Evolutionary conservation across 2,113 vertebrate species (phyloP), one percentile per base, ranked within the genome.

Genomic region (Lagopus leucura): DNA sequence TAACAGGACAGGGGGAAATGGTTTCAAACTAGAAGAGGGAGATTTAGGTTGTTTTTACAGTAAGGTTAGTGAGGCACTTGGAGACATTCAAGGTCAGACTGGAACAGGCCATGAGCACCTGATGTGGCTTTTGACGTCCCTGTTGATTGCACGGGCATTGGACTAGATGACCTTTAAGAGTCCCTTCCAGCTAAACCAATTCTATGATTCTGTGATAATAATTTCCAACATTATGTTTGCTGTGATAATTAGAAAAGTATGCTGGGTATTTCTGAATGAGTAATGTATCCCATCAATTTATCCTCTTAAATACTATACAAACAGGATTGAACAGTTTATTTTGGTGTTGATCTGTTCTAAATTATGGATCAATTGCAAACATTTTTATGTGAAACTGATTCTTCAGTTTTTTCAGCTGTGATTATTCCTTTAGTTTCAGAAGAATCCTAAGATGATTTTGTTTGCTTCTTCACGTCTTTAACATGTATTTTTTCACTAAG

Each of bases 161-260:
- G 27, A 28, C 27, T 54, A 54, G 27, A 27, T 54, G 52, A 54
- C 8, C 14, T 54, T 54, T 16, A 54, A 16, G 14, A 8, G 25
- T 28, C 52, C 52, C 27, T 54, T 54, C 52, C 52, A 54, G 27
- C 27, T 28, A 54, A 54, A 54, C 28, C 52, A 54, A 16, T 54
- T 28, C 14, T 54, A 54, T 8, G 50, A 27, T 52, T 52, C 13
- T 52, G 14, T 54, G 27, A 60, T 69, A 47, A 6, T 4, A 43
- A 93, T 90, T 74, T 61, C 52, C 58, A 92, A 32, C 25, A 22
- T 86, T 85, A 8, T 47, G 30, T 92, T 95, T 89, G 73, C 86
- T 65, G 36, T 57, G 74, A 50, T 81, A 85, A 95, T 77, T 88
- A 94, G 75, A 25, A 72, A 87, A 91, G 32, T 40, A 34, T 9